Conservation (phyloP, 2,113 vertebrate genomes). For the Urocolius indicus region DNA sequence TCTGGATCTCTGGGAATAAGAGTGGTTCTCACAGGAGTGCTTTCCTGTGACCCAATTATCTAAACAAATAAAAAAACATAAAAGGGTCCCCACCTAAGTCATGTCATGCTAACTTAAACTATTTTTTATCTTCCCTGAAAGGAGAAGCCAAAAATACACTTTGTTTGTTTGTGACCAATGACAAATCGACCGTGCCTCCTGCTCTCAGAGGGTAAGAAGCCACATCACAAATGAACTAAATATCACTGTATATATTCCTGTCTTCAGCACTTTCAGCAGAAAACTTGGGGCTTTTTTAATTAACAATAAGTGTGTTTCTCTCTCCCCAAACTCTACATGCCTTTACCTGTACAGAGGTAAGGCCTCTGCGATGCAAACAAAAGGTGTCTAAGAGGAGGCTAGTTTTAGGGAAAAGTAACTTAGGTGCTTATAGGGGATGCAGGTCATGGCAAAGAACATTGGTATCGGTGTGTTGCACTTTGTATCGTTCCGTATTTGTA, state of each 20-base stretch:
- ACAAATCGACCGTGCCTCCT: constrained; percentile 16
- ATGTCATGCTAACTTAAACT: constrained; percentile 50
- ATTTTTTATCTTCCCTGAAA: constrained; percentile 53
- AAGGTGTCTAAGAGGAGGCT: not conserved
- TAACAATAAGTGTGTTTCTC: not conserved
- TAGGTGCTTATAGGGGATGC: not conserved
- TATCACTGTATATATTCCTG: not conserved
- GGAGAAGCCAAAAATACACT: constrained; percentile 50
- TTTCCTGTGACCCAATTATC: constrained; percentile 73
- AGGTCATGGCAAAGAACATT: not conserved
- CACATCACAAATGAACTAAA: not conserved
- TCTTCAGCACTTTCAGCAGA: not conserved
- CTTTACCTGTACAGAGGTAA: not conserved
- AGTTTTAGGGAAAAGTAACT: not conserved
- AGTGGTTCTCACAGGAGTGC: constrained; percentile 62
- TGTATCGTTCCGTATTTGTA: not conserved
- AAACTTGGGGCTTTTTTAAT: not conserved
- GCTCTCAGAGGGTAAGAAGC: not conserved
- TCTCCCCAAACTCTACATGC: not conserved
- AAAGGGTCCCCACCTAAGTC: constrained; percentile 56
- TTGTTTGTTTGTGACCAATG: constrained; percentile 32
- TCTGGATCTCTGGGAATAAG: constrained; percentile 63
- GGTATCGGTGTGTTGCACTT: not conserved
- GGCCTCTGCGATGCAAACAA: not conserved
- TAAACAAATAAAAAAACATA: constrained; percentile 61